These are phyloP conservation scores for Gasterosteus nipponicus DNA, from an alignment of 2,113 vertebrate species.

Conservation along the genomic window DNA sequence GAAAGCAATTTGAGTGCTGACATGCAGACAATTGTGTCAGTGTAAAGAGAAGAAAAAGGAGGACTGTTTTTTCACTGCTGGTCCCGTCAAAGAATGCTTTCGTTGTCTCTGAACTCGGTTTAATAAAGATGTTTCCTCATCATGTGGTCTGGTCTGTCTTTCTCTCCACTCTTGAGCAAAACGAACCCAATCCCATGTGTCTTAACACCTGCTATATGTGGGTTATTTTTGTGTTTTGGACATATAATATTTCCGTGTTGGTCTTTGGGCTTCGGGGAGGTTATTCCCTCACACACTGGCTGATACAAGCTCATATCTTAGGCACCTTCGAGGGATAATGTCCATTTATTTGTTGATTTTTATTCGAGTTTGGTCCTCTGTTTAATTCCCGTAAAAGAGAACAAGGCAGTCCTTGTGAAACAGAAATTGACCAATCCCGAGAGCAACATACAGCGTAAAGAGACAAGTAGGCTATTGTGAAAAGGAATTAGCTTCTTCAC, in stretches of 20 bases:
- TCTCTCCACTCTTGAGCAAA: conserved; percentile 3
- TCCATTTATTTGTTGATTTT: conserved; percentile 3
- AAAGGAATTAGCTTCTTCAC: conserved; percentile 47
- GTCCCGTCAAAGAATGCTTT: conserved; percentile 47
- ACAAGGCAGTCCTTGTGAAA: conserved; percentile 24
- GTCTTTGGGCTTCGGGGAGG: background rate
- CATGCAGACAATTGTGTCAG: conserved; percentile 48
- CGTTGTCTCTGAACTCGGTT: conserved; percentile 21
- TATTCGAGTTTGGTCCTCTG: background rate
- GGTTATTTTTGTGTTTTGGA: conserved; percentile 44
- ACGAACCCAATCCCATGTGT: conserved; percentile 48
- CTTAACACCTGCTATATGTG: conserved; percentile 43
- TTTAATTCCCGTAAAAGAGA: background rate
- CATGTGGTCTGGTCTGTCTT: background rate
- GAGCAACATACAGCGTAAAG: conserved; percentile 1
- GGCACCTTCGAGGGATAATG: background rate
- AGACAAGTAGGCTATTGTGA: conserved; percentile 53
- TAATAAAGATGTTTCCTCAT: conserved; percentile 24
- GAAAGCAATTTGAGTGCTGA: conserved; percentile 37
- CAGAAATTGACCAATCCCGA: conserved; percentile 17
- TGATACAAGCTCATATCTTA: background rate
- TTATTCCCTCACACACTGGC: conserved; percentile 1
- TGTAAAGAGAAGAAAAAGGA: conserved; percentile 28
- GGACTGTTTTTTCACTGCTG: conserved; percentile 26
- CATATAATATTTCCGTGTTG: conserved; percentile 22